Percentiles rank a stretch among this genome's conserved stretches.
phyloP scores from a whole-genome alignment of 2,888 invertebrate genomes.

The Polyommatus iphigenia region DNA sequence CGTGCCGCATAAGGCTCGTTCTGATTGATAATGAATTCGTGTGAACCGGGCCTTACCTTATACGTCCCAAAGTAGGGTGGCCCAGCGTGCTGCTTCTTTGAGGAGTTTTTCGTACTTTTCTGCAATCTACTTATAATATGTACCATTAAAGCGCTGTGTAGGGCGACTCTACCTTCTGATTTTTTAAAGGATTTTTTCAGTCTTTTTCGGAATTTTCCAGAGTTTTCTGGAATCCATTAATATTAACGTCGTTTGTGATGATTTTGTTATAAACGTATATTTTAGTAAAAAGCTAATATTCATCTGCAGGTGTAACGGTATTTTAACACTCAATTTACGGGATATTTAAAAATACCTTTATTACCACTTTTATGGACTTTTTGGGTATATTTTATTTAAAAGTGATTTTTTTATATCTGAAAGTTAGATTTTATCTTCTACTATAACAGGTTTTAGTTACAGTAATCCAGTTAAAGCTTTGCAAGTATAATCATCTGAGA shows the following conservation, averaged over 20 bases:
- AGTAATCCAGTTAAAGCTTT: background rate
- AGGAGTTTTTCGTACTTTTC: background rate
- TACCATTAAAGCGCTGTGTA: background rate
- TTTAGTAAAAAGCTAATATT: background rate
- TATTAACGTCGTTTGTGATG: too few relatives aligned
- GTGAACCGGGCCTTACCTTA: constrained; percentile 29
- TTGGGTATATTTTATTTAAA: background rate
- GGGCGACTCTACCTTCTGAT: background rate
- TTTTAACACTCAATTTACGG: background rate
- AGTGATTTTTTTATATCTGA: background rate
- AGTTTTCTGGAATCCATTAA: too few relatives aligned
- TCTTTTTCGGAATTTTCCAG: too few relatives aligned
- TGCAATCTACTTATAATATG: background rate
- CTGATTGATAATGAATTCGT: constrained; percentile 29
- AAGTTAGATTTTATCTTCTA: background rate
- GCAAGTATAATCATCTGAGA: background rate
- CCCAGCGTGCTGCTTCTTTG: background rate
- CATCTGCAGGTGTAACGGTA: background rate
- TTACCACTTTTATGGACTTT: background rate
- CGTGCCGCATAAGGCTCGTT: constrained; percentile 21
- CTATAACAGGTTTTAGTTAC: background rate
- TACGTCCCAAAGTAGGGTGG: constrained; percentile 18
- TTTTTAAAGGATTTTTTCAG: background rate
- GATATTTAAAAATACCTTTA: background rate
- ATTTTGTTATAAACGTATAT: too few relatives aligned